Conservation (phyloP, 1,140 invertebrate species). For the Drosophila funebris region DNA sequence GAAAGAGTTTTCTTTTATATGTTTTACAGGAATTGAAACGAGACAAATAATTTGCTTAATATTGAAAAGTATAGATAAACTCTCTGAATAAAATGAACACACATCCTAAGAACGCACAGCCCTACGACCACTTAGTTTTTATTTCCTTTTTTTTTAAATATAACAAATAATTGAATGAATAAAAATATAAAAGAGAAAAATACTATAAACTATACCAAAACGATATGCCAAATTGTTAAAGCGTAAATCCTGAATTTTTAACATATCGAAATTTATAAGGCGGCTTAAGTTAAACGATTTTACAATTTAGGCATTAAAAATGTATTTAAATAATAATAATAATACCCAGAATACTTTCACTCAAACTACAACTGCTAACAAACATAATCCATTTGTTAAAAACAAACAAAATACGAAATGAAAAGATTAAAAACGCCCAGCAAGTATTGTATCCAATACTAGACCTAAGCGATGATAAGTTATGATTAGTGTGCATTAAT, state of each 20-base stretch:
- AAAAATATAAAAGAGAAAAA: slow-evolving; percentile 14
- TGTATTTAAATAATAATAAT: slow-evolving; percentile 36
- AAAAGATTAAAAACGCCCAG: slow-evolving; percentile 26
- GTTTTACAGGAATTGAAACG: slow-evolving; percentile 72
- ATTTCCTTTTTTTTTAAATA: slow-evolving; percentile 21
- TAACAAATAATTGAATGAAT: slow-evolving; percentile 20
- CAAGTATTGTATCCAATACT: slow-evolving; percentile 26
- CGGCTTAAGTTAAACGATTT: slow-evolving; percentile 65
- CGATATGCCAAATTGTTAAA: slow-evolving; percentile 76
- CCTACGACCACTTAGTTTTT: slow-evolving; percentile 24
- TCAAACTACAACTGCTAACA: slow-evolving; percentile 51
- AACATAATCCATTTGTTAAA: slow-evolving; percentile 61
- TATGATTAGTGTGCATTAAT: slow-evolving; percentile 57
- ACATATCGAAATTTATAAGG: slow-evolving; percentile 78
- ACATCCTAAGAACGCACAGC: slow-evolving; percentile 55
- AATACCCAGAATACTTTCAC: slow-evolving; percentile 62
- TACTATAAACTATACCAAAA: slow-evolving; percentile 47
- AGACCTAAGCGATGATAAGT: slow-evolving; percentile 44
- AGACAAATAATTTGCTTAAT: slow-evolving; percentile 73
- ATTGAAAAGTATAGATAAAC: slow-evolving; percentile 47
- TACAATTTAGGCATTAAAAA: slow-evolving; percentile 75
- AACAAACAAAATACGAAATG: slow-evolving; percentile 45
- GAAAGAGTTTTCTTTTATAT: slow-evolving; percentile 29
- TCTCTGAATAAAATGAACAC: slow-evolving; percentile 33
- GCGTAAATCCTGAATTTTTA: slow-evolving; percentile 76